phyloP scores from a whole-genome alignment of 1,140 invertebrate genomes.

The Maconellicoccus hirsutus region DNA sequence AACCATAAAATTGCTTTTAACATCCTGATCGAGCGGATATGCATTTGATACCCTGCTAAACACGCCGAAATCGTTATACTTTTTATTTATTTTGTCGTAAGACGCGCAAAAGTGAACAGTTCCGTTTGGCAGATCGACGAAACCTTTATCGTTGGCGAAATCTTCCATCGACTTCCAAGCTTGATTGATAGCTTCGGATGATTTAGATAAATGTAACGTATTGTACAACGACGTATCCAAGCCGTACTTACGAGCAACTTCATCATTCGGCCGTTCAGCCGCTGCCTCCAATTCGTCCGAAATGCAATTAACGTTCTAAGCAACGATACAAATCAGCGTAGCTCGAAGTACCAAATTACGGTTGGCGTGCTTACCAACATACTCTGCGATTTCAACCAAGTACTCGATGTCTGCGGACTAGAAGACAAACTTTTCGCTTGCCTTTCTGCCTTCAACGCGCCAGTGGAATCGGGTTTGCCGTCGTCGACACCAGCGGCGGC shows the following conservation, averaged over 20 bases:
- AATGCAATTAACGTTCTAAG: not conserved
- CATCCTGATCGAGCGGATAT: no score
- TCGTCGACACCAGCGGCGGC: no score
- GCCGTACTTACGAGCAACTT: slow-evolving; percentile 23
- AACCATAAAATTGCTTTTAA: no score
- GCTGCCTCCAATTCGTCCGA: not conserved
- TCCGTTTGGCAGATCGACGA: slow-evolving; percentile 26
- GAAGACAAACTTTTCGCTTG: not conserved
- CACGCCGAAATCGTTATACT: no score
- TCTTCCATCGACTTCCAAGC: slow-evolving; percentile 24
- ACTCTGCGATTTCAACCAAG: slow-evolving; percentile 28
- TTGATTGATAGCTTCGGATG: slow-evolving; percentile 23
- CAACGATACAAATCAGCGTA: not conserved
- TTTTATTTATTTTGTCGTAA: slow-evolving; percentile 26
- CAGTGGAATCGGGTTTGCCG: not conserved
- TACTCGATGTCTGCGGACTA: slow-evolving; percentile 17
- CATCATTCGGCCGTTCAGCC: not conserved
- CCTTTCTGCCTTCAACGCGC: not conserved
- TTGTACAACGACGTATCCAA: slow-evolving; percentile 25
- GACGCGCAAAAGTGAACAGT: slow-evolving; percentile 25
- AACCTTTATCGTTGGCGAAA: slow-evolving; percentile 14
- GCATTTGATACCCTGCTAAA: no score
- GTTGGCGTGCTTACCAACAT: slow-evolving; percentile 26
- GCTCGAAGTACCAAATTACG: not conserved
- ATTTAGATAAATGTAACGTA: slow-evolving; percentile 23